A percentile compares a stretch with the other conserved stretches of the same genome.
phyloP scores from a whole-genome alignment of 2,113 vertebrate genomes.

The Ceyx melanurus region DNA sequence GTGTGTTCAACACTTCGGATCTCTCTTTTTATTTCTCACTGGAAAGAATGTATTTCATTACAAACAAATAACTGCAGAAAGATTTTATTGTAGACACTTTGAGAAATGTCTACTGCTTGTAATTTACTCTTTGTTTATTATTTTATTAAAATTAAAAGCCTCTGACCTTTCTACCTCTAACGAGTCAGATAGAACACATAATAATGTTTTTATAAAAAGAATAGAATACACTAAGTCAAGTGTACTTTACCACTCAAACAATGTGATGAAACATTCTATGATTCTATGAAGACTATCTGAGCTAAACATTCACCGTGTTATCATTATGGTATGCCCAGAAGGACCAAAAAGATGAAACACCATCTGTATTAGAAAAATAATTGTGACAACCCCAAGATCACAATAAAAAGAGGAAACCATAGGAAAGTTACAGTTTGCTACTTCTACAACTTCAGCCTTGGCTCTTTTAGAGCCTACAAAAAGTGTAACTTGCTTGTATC shows the following conservation, averaged over 20 bases:
- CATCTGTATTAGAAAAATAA: slow-evolving; percentile 27
- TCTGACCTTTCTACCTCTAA: neutral
- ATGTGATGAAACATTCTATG: neutral
- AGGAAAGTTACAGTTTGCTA: neutral
- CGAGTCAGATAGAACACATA: slow-evolving; percentile 1
- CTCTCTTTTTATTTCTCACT: neutral
- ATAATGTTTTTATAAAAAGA: slow-evolving; percentile 20
- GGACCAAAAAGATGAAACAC: neutral
- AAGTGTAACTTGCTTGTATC: neutral
- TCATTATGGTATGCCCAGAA: slow-evolving; percentile 16
- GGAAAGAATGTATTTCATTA: slow-evolving; percentile 20
- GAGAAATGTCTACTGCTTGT: slow-evolving; percentile 4
- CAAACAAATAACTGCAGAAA: slow-evolving; percentile 4
- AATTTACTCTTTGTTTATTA: slow-evolving; percentile 49
- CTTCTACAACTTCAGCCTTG: neutral
- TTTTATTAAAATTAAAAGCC: slow-evolving; percentile 37
- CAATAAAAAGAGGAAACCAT: neutral
- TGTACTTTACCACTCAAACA: slow-evolving; percentile 13
- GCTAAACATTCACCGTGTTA: slow-evolving; percentile 11
- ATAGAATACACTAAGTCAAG: neutral
- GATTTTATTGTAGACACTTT: slow-evolving; percentile 10
- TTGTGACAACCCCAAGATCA: neutral
- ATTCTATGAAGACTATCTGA: neutral
- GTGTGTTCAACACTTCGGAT: accelerated
- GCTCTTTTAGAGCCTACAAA: neutral